These are phyloP conservation scores for Rousettus leschenaultii DNA, from an alignment of 2,113 vertebrate species.

Conservation along the genomic window DNA sequence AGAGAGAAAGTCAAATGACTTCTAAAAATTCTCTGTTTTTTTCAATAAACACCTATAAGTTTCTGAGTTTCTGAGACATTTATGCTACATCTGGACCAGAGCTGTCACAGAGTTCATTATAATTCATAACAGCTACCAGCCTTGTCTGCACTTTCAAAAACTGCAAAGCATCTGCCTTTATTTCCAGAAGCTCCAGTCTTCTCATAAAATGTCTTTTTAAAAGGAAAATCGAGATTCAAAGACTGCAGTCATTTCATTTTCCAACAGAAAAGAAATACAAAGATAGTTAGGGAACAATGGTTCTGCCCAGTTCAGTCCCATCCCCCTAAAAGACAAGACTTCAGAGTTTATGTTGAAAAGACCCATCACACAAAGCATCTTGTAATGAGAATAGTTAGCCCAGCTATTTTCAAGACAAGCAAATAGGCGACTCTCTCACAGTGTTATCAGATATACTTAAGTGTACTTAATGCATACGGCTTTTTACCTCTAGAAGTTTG, in stretches of 20 bases:
- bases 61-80: slow-evolving; percentile 42
- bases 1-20: background rate
- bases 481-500: background rate
- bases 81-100: slow-evolving; percentile 28
- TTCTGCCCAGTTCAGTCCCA: background rate
- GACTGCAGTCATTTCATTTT: slow-evolving; percentile 16
- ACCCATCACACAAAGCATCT: background rate
- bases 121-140: slow-evolving; percentile 32
- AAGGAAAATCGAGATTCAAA: slow-evolving; percentile 9
- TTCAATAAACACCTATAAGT: background rate
- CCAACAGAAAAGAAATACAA: slow-evolving; percentile 46
- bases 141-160: background rate
- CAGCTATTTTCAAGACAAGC: slow-evolving; percentile 2
- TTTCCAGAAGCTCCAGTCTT: background rate
- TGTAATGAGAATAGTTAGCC: background rate
- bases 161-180: slow-evolving; percentile 51
- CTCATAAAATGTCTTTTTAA: slow-evolving; percentile 34
- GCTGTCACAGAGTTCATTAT: slow-evolving; percentile 8
- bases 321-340: background rate
- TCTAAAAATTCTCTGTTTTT: background rate
- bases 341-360: background rate
- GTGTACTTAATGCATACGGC: background rate
- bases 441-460: background rate
- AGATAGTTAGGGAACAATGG: background rate
- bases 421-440: background rate